Evolutionary conservation across 2,113 vertebrate species (phyloP), one percentile per base, ranked within the genome.

Genomic region (Cryptotis parvus): DNA sequence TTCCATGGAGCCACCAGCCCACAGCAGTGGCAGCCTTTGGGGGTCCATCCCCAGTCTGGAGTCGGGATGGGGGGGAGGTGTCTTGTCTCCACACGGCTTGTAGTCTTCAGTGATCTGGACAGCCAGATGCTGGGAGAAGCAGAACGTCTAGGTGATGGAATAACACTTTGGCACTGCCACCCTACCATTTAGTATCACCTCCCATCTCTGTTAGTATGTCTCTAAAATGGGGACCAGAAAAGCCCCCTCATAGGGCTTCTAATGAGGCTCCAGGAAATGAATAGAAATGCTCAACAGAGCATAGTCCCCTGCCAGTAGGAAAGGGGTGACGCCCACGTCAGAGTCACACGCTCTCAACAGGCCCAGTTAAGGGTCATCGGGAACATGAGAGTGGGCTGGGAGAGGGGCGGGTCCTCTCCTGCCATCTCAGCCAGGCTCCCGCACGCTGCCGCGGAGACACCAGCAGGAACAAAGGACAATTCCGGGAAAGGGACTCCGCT

Each of bases 381-480:
- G 33, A 15, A 11, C 27, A 26, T 7, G 76, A 45, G 52, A 12
- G 0, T 39, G 3, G 31, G 85, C 92, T 45, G 49, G 31, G 33
- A 81, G 20, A 76, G 9, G 4, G 24, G 22, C 79, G 14, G 11
- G 61, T 75, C 24, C 1, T 65, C 27, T 79, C 37, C 82, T 52
- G 73, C n/a, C n/a, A 79, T n/a, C 80, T 77, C 93, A 52, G 65
- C 77, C 61, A 52, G 27, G 33, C 41, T 65, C 49, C 77, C 39
- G 12, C 73, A 63, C 26, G 20, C 14, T 63, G 58, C 58, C 20
- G 24, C 8, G 3, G 66, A 43, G 39, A 61, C n/a, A 37, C 27
- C 33, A 10, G 29, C 65, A n/a, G 69, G 66, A 82, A 94, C 81
- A 96, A 94, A 91, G 78, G 77, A 94, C 82, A 94, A 88, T 79